Percentiles rank a stretch among this genome's conserved stretches.
Evolutionary conservation across 2,113 vertebrate species (phyloP).

Genomic region (Sphyrna mokarran): DNA sequence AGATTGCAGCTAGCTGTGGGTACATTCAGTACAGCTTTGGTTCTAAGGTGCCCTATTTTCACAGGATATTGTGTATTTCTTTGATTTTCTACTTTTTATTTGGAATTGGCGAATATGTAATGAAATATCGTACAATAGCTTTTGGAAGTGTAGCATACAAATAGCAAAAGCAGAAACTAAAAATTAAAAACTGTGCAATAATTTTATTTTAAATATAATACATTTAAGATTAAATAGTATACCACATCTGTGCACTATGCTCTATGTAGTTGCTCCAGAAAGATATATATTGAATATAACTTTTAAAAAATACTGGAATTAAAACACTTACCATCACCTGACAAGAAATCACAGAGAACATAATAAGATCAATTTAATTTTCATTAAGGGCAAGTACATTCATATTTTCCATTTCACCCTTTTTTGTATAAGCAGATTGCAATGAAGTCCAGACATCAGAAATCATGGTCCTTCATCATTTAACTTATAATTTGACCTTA

Average conservation of each 20-base stretch:
- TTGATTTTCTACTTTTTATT: background rate
- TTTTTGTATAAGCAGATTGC: background rate
- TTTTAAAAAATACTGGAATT: slow-evolving; percentile 31
- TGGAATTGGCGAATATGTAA: background rate
- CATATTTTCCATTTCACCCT: background rate
- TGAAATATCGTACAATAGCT: background rate
- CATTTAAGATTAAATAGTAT: slow-evolving; percentile 29
- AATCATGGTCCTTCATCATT: background rate
- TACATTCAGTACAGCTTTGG: background rate
- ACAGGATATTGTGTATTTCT: background rate
- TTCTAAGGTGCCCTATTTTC: background rate
- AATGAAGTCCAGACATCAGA: background rate
- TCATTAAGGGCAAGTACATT: slow-evolving; percentile 19
- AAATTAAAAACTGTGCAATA: slow-evolving; percentile 25
- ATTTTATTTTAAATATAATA: slow-evolving; percentile 38
- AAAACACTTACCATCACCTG: slow-evolving; percentile 30
- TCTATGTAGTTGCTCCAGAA: background rate
- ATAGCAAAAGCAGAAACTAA: slow-evolving; percentile 17
- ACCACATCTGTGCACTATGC: slow-evolving; percentile 13
- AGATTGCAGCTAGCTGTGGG: background rate
- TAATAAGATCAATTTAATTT: slow-evolving; percentile 28
- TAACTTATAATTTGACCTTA: slow-evolving; percentile 26
- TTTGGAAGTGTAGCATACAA: background rate
- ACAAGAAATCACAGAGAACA: slow-evolving; percentile 34
- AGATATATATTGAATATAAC: slow-evolving; percentile 21